phyloP scores from a whole-genome alignment of 2,888 invertebrate genomes.

The Epirrita christyi region DNA sequence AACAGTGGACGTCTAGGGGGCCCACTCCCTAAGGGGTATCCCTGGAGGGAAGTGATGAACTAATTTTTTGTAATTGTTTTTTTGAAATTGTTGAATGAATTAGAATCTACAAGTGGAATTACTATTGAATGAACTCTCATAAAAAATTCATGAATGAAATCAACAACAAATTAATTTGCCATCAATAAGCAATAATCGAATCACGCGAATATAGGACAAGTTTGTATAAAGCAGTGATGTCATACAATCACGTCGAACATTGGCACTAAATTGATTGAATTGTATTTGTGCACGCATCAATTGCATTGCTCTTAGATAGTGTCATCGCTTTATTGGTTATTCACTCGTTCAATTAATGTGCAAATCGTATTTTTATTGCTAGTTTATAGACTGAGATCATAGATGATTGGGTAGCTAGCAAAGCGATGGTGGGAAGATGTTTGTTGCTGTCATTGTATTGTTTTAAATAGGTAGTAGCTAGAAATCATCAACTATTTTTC shows the following conservation, averaged over 20 bases:
- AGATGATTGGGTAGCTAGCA: conserved; percentile 2
- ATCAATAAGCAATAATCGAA: conserved; percentile 74
- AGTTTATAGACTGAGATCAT: conserved; percentile 12
- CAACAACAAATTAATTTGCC: conserved; percentile 61
- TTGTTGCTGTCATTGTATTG: no score
- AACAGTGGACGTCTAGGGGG: no score
- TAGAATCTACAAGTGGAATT: background rate
- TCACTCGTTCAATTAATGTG: conserved; percentile 48
- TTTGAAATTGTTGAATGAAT: background rate
- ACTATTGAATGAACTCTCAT: background rate
- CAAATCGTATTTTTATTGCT: conserved; percentile 47
- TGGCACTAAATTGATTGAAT: conserved; percentile 60
- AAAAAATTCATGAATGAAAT: conserved; percentile 33
- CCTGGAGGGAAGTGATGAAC: no score
- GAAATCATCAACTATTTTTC: no score
- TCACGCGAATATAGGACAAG: conserved; percentile 66
- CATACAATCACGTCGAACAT: conserved; percentile 48
- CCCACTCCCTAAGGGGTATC: no score
- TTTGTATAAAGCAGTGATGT: conserved; percentile 56
- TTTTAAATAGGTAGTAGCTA: no score
- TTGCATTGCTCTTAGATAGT: conserved; percentile 58
- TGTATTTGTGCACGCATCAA: conserved; percentile 58
- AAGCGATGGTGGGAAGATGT: background rate
- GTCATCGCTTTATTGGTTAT: conserved; percentile 59
- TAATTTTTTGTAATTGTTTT: background rate